A percentile compares a stretch with the other conserved stretches of the same genome.
These are phyloP conservation scores for Myopa testacea DNA, from an alignment of 2,888 invertebrate genomes.

Conservation along the genomic window DNA sequence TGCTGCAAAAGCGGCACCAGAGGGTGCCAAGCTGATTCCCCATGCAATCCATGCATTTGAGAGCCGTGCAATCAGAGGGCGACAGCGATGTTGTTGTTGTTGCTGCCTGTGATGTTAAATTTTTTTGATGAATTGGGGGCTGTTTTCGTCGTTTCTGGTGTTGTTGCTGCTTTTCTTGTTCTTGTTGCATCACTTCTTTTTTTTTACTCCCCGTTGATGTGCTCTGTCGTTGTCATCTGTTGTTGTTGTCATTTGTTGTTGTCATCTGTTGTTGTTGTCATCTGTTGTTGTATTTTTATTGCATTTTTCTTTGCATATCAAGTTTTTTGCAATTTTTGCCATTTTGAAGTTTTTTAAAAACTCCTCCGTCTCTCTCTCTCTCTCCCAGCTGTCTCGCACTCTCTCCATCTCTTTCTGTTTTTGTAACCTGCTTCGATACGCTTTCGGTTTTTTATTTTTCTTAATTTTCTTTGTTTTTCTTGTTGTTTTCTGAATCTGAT, in stretches of 20 bases:
- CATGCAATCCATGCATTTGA: constrained; percentile 7
- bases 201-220: not conserved
- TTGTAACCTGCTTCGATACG: not conserved
- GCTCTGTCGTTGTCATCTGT: constrained; percentile 10
- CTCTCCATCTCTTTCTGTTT: not conserved
- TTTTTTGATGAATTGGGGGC: constrained; percentile 11
- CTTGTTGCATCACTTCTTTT: not conserved
- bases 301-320: not conserved
- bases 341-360: constrained; percentile 5
- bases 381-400: not conserved
- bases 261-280: constrained; percentile 4
- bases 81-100: not conserved
- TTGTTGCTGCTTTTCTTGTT: not conserved
- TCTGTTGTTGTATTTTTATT: constrained; percentile 8
- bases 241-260: constrained; percentile 19
- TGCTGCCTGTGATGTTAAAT: not conserved
- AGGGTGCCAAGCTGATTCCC: not conserved
- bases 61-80: not conserved
- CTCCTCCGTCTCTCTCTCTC: not conserved
- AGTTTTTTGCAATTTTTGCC: not conserved
- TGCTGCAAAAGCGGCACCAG: not conserved
- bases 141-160: constrained; percentile 5
- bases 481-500: not conserved
- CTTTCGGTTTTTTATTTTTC: not conserved
- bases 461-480: not conserved